Percentiles rank a stretch among this genome's conserved stretches.
phyloP scores from a whole-genome alignment of 1,140 invertebrate genomes.

The Ceratina calcarata region DNA sequence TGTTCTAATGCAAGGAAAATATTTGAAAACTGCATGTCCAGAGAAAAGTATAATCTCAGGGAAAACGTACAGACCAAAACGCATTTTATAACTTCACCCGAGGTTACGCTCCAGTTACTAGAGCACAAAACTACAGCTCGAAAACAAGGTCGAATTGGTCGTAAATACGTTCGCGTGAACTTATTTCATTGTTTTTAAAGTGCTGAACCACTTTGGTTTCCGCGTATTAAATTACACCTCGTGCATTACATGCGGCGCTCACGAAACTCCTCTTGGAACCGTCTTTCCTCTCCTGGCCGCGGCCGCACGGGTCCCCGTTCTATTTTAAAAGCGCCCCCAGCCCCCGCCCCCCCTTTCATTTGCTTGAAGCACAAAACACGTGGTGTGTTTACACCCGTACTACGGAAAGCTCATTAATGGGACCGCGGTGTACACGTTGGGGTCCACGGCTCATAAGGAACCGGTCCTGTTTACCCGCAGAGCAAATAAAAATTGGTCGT shows the following conservation, averaged over 20 bases:
- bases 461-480: conserved; percentile 22
- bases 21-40: background rate
- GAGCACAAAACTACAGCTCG: background rate
- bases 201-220: background rate
- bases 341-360: conserved; percentile 5
- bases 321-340: conserved; percentile 31
- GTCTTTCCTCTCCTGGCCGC: background rate
- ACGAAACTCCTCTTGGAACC: conserved; percentile 10
- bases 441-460: conserved; percentile 23
- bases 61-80: background rate
- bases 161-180: background rate
- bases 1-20: background rate
- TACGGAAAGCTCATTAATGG: conserved; percentile 44
- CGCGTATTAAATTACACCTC: background rate
- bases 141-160: conserved; percentile 7
- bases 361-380: conserved; percentile 18
- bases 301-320: conserved; percentile 1
- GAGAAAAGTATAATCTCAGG: background rate
- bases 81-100: background rate
- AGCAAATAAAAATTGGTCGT: conserved; percentile 42
- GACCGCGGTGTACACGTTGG: background rate
- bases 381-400: conserved; percentile 38
- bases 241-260: background rate
- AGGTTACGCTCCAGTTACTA: background rate
- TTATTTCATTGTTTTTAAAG: background rate